These are phyloP conservation scores for Diplolepis rosae DNA, from an alignment of 2,888 invertebrate species.

Conservation along the genomic window DNA sequence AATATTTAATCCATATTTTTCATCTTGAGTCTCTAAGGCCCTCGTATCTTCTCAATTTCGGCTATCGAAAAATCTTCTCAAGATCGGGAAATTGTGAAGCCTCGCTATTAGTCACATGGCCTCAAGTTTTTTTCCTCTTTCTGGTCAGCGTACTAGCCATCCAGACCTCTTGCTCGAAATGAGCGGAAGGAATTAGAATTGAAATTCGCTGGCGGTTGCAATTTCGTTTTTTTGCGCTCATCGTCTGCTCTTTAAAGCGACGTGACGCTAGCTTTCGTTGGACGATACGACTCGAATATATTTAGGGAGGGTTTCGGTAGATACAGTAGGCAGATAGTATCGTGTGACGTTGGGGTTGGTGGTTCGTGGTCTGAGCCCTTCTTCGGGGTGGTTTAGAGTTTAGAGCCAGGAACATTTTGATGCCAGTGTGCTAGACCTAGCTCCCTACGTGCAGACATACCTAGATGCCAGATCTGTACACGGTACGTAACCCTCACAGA, in stretches of 20 bases:
- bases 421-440: conserved; percentile 9
- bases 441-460: conserved; percentile 32
- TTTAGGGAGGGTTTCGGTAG: conserved; percentile 53
- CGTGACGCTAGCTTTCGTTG: conserved; percentile 50
- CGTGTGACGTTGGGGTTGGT: conserved; percentile 46
- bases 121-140: conserved; percentile 21
- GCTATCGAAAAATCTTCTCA: neutral
- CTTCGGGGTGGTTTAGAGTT: conserved; percentile 27
- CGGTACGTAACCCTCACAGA: conserved; percentile 43
- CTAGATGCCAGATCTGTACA: conserved; percentile 33
- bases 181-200: conserved; percentile 54
- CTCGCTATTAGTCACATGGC: conserved; percentile 33
- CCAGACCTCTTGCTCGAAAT: conserved; percentile 36
- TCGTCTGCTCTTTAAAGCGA: conserved; percentile 45
- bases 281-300: conserved; percentile 56
- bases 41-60: conserved; percentile 7
- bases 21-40: conserved; percentile 13
- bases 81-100: neutral
- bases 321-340: conserved; percentile 51
- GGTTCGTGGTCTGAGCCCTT: conserved; percentile 39
- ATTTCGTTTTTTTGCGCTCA: conserved; percentile 50
- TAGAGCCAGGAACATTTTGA: conserved; percentile 11
- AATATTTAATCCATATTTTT: conserved; percentile 7
- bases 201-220: conserved; percentile 56
- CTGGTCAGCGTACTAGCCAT: conserved; percentile 5